Percentiles rank a stretch among this genome's conserved stretches.
phyloP scores from a whole-genome alignment of 1,140 invertebrate species.

The Mya arenaria region DNA sequence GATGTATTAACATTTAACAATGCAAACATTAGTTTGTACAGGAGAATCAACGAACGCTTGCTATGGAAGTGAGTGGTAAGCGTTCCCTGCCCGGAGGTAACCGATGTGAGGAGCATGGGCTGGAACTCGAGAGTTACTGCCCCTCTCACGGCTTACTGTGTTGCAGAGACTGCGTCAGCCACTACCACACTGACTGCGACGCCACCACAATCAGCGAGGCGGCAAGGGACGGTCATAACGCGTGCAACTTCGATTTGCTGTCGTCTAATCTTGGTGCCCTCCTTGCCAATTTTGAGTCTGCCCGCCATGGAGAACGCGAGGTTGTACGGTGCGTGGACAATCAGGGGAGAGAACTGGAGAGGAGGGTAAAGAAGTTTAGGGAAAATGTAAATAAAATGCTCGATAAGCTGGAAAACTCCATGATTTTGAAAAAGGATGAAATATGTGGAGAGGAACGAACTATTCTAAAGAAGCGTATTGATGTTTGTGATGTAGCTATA shows the following conservation, averaged over 20 bases:
- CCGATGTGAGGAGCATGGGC: slow-evolving; percentile 29
- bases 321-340: slow-evolving; percentile 1
- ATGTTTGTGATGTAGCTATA: slow-evolving; percentile 38
- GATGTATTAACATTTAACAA: too few species aligned
- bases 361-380: slow-evolving; percentile 35
- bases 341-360: slow-evolving; percentile 35
- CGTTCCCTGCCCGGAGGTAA: background rate
- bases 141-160: background rate
- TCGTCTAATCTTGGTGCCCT: background rate
- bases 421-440: slow-evolving; percentile 45
- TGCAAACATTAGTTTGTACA: too few species aligned
- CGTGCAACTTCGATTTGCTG: background rate
- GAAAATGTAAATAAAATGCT: slow-evolving; percentile 45
- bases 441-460: slow-evolving; percentile 13
- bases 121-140: slow-evolving; percentile 29
- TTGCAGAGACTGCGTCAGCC: slow-evolving; percentile 28
- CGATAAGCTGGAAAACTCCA: slow-evolving; percentile 32
- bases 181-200: slow-evolving; percentile 6
- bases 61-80: background rate
- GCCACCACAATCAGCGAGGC: slow-evolving; percentile 6
- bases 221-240: background rate
- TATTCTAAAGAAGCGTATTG: slow-evolving; percentile 29
- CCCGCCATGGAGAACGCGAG: slow-evolving; percentile 14
- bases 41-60: too few species aligned
- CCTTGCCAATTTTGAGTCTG: slow-evolving; percentile 23